Evolutionary conservation across 2,113 vertebrate species (phyloP), one percentile per base, ranked within the genome.

Genomic region (Rostratula benghalensis): DNA sequence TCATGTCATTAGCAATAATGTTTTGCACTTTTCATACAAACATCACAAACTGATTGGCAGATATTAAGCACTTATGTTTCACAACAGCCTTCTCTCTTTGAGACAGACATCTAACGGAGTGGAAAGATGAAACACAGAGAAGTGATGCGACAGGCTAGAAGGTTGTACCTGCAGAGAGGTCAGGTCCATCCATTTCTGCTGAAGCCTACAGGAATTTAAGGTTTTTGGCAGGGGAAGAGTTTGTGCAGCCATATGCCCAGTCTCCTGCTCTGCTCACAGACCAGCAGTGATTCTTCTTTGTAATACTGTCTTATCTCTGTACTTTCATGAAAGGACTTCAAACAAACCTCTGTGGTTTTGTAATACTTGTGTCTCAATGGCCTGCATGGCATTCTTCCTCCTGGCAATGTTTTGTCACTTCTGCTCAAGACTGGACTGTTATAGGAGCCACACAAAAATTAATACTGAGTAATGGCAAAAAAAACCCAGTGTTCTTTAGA

Each of bases 41-140:
- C 28, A 54, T 68, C 64, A 73, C 15, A 37, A 88, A 45, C 25
- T 25, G 24, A 39, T 65, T 46, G 53, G 17, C 37, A 77, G 59
- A 31, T 81, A 48, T 50, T 39, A 45, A 68, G 39, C 10, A 30
- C 7, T 77, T 68, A n/a, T 81, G 4, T 59, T 90, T 85, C 79
- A 74, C 50, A 82, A 41, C 24, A 85, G 14, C 13, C n/a, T 84
- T 73, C 23, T 84, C 3, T 45, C 54, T 84, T 77, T 50, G 50
- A 54, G 25, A 76, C 54, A 45, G 0, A 0, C 8, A 7, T 75
- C 43, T 78, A 35, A 51, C 15, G 6, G 30, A 25, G 45, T 60
- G 48, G 56, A 83, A 81, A 39, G 41, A 41, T 60, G 67, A 73
- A 73, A 54, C 16, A 50, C 4, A 25, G 50, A 75, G 37, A 81